Percentiles rank a stretch among this genome's conserved stretches.
phyloP scores from a whole-genome alignment of 2,888 invertebrate genomes.

The Germaria angustata region DNA sequence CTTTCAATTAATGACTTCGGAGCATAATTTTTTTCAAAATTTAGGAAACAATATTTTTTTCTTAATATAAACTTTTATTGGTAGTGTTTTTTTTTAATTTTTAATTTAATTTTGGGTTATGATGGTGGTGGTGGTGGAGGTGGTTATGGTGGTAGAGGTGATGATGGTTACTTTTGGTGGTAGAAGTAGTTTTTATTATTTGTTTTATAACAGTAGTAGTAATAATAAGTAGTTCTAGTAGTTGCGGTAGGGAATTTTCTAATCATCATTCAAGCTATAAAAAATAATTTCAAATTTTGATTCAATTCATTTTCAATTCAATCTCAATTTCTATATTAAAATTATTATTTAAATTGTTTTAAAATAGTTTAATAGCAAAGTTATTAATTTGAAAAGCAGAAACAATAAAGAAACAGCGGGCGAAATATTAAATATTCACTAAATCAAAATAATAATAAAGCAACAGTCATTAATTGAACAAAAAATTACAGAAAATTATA shows the following conservation, averaged over 20 bases:
- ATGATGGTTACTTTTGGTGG: conserved; percentile 61
- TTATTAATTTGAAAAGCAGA: neutral
- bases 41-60: conserved; percentile 25
- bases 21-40: neutral
- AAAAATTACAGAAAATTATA: too few relatives aligned
- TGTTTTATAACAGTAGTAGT: conserved; percentile 56
- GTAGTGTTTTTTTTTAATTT: conserved; percentile 12
- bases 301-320: conserved; percentile 34
- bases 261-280: conserved; percentile 67
- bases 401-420: neutral
- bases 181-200: conserved; percentile 47
- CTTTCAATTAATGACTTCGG: neutral
- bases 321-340: neutral
- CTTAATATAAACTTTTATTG: conserved; percentile 18
- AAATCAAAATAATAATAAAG: too few relatives aligned
- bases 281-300: conserved; percentile 51
- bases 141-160: conserved; percentile 60
- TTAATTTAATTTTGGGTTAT: conserved; percentile 42
- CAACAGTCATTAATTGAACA: too few relatives aligned
- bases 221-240: conserved; percentile 63
- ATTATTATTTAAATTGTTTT: neutral
- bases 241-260: conserved; percentile 66
- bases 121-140: conserved; percentile 51
- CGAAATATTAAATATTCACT: too few relatives aligned
- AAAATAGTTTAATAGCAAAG: neutral